Evolutionary conservation across 2,888 invertebrate species (phyloP), one percentile per base, ranked within the genome.

Genomic region (Baccha elongata): DNA sequence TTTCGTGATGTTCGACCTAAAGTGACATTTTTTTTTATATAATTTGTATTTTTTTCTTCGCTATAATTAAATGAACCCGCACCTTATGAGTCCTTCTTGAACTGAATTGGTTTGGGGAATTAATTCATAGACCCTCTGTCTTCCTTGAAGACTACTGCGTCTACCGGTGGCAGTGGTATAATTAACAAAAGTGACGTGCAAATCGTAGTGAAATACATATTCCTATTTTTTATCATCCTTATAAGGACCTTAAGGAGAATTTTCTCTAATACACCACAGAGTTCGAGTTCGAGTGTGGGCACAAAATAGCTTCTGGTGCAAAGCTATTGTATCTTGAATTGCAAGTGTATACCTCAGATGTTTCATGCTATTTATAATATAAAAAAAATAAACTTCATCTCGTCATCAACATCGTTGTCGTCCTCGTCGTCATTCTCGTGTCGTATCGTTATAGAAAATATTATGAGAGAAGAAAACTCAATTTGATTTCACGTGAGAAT

Each of bases 141-240:
- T 40, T 23, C 32, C 55, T 44, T 19, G 69, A 26, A 15, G 17
- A 42, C 15, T 11, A 44, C 29, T 6, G 17, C 15, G 23, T 23
- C 40, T 48, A 42, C 32, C 17, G 53, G 50, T 26, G 21, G 42
- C 72, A 68, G 68, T 79, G 73, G 83, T 68, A 73, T 83, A 83
- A 83, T 83, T 83, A 83, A 83, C 62, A 78, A 83, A 78, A 76
- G 76, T 83, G 83, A 83, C 83, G 83, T 83, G 76, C 83, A 72
- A 83, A 78, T 83, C 83, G 83, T 44, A 68, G 71, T 76, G 76
- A 76, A 83, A 68, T 73, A n/a, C n/a, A n/a, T n/a, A 73, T 79
- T 79, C 21, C 53, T 40, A 55, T 73, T 32, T 64, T 76, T 58
- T 64, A 68, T 73, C 62, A 48, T 73, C 60, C 53, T 62, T 40